Base-by-base conservation (phyloP, 92 coral and sea anemone species). In the Porites evermanni region DNA sequence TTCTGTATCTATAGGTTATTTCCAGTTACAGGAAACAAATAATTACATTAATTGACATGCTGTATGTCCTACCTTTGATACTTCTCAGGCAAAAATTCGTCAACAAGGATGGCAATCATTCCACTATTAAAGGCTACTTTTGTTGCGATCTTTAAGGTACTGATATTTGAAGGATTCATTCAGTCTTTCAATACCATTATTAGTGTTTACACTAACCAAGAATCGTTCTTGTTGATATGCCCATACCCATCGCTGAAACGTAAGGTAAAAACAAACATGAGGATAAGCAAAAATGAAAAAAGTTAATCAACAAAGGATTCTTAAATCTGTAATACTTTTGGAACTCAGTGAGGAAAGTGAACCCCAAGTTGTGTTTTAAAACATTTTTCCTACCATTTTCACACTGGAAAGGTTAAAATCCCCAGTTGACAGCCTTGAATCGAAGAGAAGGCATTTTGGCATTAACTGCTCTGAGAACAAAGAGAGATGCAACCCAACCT, bases 61-160 rank as follows among this genome's bases (percentile, higher is more conserved):
- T 70, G 52, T 67, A 8, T 24, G 47, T 24, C n/a, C n/a, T 38
- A 70, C 47, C 74, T 70, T 70, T 70, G 74, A 38, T 70, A 70
- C 26, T 70, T 70, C 13, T 24, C 52, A 1, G 74, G 74, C 26
- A 70, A 19, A 50, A 70, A 0, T 18, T 67, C 72, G 4, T n/a
- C 38, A 67, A 67, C 72, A 67, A 67, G 71, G 21, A 67, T 67
- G 67, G 67, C n/a, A 64, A 64, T 64, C 67, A 70, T 70, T 24
- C 74, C 74, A 70, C 74, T 70, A n/a, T n/a, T n/a, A n/a, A 47
- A 70, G 74, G n/a, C 50, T 24, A n/a, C 44, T 24, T 17, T 70
- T 70, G 74, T 24, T 70, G 44, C 74, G 74, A 53, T 70, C 74
- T 70, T 70, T 70, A 24, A 70, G 74, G 74, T 70, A 32, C 38